phyloP scores from a whole-genome alignment of 1,140 invertebrate species.

The Drosophila teissieri region DNA sequence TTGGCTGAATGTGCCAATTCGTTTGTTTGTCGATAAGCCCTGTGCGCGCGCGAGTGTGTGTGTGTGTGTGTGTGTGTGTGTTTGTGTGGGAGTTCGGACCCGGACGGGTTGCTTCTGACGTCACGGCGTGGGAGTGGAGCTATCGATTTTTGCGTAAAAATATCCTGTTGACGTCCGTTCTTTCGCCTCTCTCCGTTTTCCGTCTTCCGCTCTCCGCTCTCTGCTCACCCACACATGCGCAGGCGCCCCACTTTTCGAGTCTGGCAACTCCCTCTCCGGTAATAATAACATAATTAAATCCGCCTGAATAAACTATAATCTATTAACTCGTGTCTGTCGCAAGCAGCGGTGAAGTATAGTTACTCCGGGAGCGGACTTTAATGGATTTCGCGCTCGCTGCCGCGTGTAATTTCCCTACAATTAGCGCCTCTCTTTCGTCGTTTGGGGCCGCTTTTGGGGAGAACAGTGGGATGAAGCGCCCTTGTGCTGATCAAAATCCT shows the following conservation, averaged over 20 bases:
- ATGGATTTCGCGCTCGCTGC: conserved; percentile 32
- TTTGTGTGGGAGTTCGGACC: not conserved
- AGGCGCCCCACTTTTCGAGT: conserved; percentile 37
- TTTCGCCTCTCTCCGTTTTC: conserved; percentile 2
- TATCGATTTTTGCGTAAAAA: conserved; percentile 40
- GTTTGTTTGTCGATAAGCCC: conserved; percentile 22
- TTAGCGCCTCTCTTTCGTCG: conserved; percentile 58
- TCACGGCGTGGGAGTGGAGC: conserved; percentile 24
- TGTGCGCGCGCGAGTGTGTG: not conserved
- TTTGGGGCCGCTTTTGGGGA: conserved; percentile 12
- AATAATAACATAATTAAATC: conserved; percentile 27
- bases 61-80: not conserved
- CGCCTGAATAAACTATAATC: conserved; percentile 28
- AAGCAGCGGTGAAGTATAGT: conserved; percentile 16
- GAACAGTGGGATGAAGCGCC: conserved; percentile 8
- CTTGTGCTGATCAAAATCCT: not conserved
- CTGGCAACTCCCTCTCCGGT: conserved; percentile 25
- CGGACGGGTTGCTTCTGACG: conserved; percentile 19
- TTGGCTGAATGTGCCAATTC: conserved; percentile 20
- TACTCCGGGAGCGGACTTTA: conserved; percentile 16
- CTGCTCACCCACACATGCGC: conserved; percentile 15
- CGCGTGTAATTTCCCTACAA: conserved; percentile 75
- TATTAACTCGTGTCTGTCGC: conserved; percentile 15
- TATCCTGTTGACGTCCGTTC: conserved; percentile 36
- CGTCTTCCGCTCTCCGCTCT: not conserved